Base-by-base conservation (phyloP, 2,113 vertebrate species). In the Leptobrachium ailaonicum region DNA sequence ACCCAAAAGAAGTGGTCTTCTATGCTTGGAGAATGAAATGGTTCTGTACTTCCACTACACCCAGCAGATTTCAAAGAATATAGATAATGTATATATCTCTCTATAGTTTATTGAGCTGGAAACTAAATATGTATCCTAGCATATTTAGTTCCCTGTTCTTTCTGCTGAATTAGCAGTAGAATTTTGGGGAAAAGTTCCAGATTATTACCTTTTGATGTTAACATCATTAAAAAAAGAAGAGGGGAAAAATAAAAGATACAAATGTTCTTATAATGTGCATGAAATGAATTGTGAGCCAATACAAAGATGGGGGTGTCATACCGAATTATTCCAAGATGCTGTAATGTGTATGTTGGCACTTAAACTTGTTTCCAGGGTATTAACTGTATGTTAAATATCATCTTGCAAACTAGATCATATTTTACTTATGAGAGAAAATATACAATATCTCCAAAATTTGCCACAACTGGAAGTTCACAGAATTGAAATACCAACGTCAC, bases 351-450 rank as follows among this genome's bases (percentile, higher is more conserved):
- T 79, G 62, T 73, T 79, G 77, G 60, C 58, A 41, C 70, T 72
- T 50, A 14, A 9, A 66, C 40, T 13, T 72, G 41, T 72, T 79
- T 79, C 60, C 77, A 9, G 44, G 66, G 58, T 43, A 66, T 79
- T 79, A 50, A 72, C 70, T 63, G 54, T 50, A 78, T 58, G 40
- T 79, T 64, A 64, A 79, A 72, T 45, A 79, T 53, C 41, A 40
- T 71, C 70, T 79, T 72, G 77, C 77, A 72, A 72, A 54, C 42
- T 66, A 79, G 72, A 72, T 79, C 77, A 72, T 42, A 72, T 79
- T 72, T 68, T 79, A 66, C n/a, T 72, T 41, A 40, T 40, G 47
- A 78, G 13, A 50, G 43, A 53, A 79, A 72, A 45, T 72, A 66
- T 72, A 8, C 45, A 53, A 62, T 47, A 12, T 62, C 32, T 63